Conservation (phyloP, 2,113 vertebrate species). For the Chlamydotis undulata region DNA sequence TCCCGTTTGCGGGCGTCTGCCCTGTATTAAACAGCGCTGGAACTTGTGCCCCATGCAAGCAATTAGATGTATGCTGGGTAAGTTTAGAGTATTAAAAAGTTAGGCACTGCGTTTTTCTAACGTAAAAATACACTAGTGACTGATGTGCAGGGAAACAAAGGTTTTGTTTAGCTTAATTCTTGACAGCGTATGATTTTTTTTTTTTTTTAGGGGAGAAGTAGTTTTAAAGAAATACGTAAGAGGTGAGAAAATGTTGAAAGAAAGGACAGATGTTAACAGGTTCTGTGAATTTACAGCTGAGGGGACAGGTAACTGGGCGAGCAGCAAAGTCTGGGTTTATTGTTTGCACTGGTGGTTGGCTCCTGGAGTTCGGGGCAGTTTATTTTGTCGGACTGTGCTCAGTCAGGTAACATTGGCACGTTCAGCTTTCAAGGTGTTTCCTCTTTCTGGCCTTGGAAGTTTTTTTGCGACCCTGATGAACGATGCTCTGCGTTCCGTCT, state of each 20-base stretch:
- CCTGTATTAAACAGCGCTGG: neutral
- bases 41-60: neutral
- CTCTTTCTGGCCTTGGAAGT: neutral
- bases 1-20: neutral
- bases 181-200: rapidly evolving
- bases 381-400: rapidly evolving
- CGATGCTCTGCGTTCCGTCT: rapidly evolving
- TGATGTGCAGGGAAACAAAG: neutral
- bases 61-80: rapidly evolving
- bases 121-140: neutral
- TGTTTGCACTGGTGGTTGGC: neutral
- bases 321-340: neutral
- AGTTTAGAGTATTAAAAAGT: neutral
- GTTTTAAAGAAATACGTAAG: neutral
- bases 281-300: neutral
- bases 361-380: neutral
- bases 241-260: neutral
- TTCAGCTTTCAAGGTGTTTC: neutral
- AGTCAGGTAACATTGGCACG: rapidly evolving
- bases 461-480: neutral
- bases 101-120: neutral
- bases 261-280: rapidly evolving
- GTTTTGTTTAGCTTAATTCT: neutral
- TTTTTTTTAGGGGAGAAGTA: neutral
- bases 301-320: neutral